Evolutionary conservation across 2,797 vertebrate species (phyloP).

Genomic region (Oophaga sylvatica): DNA sequence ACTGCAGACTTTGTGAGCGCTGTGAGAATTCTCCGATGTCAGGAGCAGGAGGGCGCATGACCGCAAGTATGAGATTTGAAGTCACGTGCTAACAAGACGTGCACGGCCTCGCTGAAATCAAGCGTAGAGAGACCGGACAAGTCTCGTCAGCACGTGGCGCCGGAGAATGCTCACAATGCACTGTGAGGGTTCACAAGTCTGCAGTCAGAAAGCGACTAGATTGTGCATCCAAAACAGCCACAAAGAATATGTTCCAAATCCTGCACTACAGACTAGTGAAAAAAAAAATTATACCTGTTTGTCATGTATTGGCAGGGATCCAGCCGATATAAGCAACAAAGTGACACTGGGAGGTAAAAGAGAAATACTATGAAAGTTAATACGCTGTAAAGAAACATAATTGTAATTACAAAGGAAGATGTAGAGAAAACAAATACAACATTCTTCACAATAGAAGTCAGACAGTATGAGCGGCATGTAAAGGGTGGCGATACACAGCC

Average conservation of each 20-base stretch:
- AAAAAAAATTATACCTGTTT: constrained; percentile 74
- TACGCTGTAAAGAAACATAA: constrained; percentile 64
- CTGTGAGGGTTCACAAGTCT: too few relatives aligned
- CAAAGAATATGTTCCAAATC: background rate
- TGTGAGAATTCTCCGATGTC: too few relatives aligned
- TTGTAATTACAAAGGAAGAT: background rate
- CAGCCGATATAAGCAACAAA: constrained; percentile 76
- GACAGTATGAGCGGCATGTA: background rate
- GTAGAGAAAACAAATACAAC: background rate
- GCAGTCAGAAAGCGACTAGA: background rate
- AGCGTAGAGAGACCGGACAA: too few relatives aligned
- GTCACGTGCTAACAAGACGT: too few relatives aligned
- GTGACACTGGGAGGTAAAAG: constrained; percentile 53
- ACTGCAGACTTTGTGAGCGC: too few relatives aligned
- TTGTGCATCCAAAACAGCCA: background rate
- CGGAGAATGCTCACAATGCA: too few relatives aligned
- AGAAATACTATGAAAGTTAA: constrained; percentile 40
- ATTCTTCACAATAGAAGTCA: background rate
- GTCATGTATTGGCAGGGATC: constrained; percentile 81
- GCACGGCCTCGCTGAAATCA: too few relatives aligned
- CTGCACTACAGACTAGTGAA: background rate
- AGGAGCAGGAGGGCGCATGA: too few relatives aligned
- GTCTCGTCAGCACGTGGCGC: too few relatives aligned
- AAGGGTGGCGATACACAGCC: background rate
- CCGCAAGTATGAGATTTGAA: too few relatives aligned